Conservation (phyloP, 2,113 vertebrate species). For the Sialia sialis region DNA sequence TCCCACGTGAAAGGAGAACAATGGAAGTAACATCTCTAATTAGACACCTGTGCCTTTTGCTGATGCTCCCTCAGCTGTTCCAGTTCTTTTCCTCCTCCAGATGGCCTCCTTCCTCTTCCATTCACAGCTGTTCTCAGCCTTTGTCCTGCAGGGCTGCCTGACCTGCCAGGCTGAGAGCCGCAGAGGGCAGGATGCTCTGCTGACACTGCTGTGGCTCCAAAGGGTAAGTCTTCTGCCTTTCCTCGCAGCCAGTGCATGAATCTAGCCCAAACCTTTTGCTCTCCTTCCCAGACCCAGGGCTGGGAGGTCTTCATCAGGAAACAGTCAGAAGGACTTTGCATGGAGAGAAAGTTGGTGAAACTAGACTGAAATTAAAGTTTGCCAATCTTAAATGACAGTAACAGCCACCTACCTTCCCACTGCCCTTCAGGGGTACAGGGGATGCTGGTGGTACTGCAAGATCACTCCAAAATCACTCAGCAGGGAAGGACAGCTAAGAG, state of each 20-base stretch:
- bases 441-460: background rate
- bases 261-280: background rate
- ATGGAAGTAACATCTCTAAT: background rate
- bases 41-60: background rate
- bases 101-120: slow-evolving; percentile 17
- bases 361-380: background rate
- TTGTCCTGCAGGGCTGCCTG: background rate
- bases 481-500: background rate
- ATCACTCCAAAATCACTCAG: background rate
- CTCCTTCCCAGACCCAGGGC: background rate
- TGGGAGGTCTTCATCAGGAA: background rate
- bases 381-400: background rate
- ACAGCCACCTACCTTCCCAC: background rate
- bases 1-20: background rate
- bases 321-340: background rate
- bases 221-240: background rate
- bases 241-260: background rate
- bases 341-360: background rate
- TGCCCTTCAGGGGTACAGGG: background rate
- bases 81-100: background rate
- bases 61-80: background rate
- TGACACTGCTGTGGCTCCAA: background rate
- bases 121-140: background rate
- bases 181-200: background rate
- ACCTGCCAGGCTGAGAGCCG: background rate